These are phyloP conservation scores for Amiota mariae DNA, from an alignment of 2,888 invertebrate species.

Conservation along the genomic window DNA sequence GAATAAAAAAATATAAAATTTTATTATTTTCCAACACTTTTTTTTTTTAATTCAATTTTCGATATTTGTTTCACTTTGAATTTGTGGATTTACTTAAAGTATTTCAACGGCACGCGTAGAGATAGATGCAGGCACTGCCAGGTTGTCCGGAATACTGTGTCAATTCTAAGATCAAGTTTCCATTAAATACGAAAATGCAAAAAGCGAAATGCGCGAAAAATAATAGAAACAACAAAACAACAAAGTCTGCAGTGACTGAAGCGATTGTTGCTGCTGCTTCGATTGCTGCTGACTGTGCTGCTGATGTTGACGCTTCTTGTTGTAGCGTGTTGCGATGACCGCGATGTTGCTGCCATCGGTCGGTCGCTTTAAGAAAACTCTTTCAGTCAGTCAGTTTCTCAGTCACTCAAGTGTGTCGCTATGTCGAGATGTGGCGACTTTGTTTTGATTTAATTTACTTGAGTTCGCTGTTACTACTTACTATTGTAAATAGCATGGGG, in stretches of 20 bases:
- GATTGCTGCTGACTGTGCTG: conserved; percentile 33
- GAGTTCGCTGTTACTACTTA: no score
- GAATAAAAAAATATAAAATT: conserved; percentile 42
- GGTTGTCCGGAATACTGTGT: conserved; percentile 73
- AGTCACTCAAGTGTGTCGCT: conserved; percentile 60
- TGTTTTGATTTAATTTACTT: conserved; percentile 12
- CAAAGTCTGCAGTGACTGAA: conserved; percentile 39
- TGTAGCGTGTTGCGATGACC: conserved; percentile 29
- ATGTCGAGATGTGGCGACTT: background rate
- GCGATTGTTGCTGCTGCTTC: conserved; percentile 34
- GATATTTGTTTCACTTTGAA: conserved; percentile 34
- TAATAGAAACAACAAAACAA: conserved; percentile 22
- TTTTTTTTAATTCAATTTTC: conserved; percentile 29
- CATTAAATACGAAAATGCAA: conserved; percentile 69
- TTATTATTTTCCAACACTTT: conserved; percentile 29
- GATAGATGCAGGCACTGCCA: conserved; percentile 69
- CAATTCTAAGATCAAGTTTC: conserved; percentile 71
- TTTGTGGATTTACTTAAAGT: conserved; percentile 52
- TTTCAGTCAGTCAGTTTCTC: conserved; percentile 49
- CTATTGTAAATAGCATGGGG: conserved; percentile 17
- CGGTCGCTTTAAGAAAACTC: conserved; percentile 41
- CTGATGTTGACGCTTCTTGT: conserved; percentile 23
- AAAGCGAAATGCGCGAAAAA: conserved; percentile 54
- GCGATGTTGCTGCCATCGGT: background rate
- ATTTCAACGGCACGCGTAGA: conserved; percentile 65